These are phyloP conservation scores for Watsonalla cultraria DNA, from an alignment of 2,888 invertebrate genomes.

Conservation along the genomic window DNA sequence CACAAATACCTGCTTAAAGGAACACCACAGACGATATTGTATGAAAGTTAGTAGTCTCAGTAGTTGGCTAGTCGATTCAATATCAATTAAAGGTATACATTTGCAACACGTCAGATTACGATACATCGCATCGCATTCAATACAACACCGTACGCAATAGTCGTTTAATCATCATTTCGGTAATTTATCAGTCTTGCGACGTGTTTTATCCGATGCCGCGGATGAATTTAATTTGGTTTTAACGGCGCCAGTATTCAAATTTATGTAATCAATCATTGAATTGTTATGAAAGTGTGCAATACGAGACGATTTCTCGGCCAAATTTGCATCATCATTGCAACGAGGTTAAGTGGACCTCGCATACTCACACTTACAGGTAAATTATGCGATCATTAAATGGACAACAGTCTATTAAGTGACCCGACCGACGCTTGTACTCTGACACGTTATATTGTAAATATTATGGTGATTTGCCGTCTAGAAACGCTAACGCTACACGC, in stretches of 20 bases:
- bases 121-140: conserved; percentile 28
- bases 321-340: conserved; percentile 68
- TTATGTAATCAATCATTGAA: conserved; percentile 75
- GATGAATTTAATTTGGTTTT: conserved; percentile 73
- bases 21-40: not conserved
- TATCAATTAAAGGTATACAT: conserved; percentile 37
- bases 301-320: conserved; percentile 67
- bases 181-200: conserved; percentile 69
- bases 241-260: conserved; percentile 72
- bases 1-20: not conserved
- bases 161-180: conserved; percentile 65
- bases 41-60: not conserved
- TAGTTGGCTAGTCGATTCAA: conserved; percentile 17
- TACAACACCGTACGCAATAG: conserved; percentile 45
- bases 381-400: conserved; percentile 19
- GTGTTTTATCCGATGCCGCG: conserved; percentile 69
- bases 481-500: not conserved
- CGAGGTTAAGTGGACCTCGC: conserved; percentile 46
- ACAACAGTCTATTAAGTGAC: conserved; percentile 19
- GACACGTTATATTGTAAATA: not conserved
- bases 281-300: conserved; percentile 76
- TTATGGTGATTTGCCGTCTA: not conserved
- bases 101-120: conserved; percentile 36
- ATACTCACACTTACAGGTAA: conserved; percentile 20
- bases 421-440: not conserved